Evolutionary conservation across 1,140 invertebrate species (phyloP), one percentile per base, ranked within the genome.

Genomic region (Drosophila burlai): DNA sequence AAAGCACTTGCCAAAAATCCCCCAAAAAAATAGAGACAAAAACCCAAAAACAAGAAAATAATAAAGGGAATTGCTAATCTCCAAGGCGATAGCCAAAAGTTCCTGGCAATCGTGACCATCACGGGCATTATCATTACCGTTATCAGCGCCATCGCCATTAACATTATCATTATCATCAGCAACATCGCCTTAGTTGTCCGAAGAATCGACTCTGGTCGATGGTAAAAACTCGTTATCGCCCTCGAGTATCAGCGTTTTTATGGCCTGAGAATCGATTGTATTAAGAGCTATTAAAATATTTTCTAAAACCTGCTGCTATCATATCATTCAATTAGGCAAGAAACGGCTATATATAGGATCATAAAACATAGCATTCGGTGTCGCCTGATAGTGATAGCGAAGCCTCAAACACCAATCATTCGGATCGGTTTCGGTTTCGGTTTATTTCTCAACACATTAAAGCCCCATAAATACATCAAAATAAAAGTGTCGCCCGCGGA

Each of bases 251-350:
- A 87, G 80, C 52, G 36, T 18, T 73, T 84, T 89, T 89, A 89
- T 76, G 76, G 64, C 81, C 78, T 89, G 85, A 59, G 84, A 89
- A 89, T 89, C 84, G 84, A 89, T 89, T 89, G 85, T 90, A 89
- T 89, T 89, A 89, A 90, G 77, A 89, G 84, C 85, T 90, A 89
- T 89, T 89, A 89, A 89, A 89, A 89, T 89, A 90, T 89, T 90
- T 89, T 89, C 85, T 90, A 84, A 87, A 84, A 72, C 77, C 85
- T 78, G 69, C 85, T 81, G 69, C 84, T 89, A 90, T 89, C 84
- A 89, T 89, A 84, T 89, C 84, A 89, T 89, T 89, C 84, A 90
- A 89, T 89, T 89, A 90, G 85, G 84, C 84, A 89, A 90, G 84
- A 79, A 89, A 90, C 80, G 55, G 71, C 81, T 89, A 84, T 84